phyloP scores from a whole-genome alignment of 2,888 invertebrate genomes.

The Schrankia costaestrigalis region DNA sequence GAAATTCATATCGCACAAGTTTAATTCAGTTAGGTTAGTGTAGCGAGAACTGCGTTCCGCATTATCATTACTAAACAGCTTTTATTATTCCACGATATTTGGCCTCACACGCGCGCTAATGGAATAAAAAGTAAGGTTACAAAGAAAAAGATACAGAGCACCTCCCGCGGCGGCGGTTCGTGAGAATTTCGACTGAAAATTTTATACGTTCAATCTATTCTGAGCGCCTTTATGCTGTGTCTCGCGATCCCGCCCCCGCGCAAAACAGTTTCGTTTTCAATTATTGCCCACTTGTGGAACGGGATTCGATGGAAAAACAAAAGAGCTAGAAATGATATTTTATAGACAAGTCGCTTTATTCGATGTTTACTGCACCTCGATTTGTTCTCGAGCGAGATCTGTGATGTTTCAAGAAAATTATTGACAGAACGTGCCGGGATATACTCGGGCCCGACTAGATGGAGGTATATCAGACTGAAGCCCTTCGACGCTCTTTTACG shows the following conservation, averaged over 20 bases:
- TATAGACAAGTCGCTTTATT: slow-evolving; percentile 74
- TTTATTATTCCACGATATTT: slow-evolving; percentile 79
- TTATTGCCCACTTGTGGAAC: slow-evolving; percentile 81
- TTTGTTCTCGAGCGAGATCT: slow-evolving; percentile 72
- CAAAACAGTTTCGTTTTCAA: slow-evolving; percentile 79
- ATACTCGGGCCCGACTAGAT: slow-evolving; percentile 48
- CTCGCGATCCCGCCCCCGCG: slow-evolving; percentile 70
- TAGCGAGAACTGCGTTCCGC: slow-evolving; percentile 63
- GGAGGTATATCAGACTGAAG: slow-evolving; percentile 45
- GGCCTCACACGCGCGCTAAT: slow-evolving; percentile 76
- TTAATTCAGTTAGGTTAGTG: slow-evolving; percentile 70
- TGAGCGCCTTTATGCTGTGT: slow-evolving; percentile 76
- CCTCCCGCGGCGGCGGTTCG: slow-evolving; percentile 74
- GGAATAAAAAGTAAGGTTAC: slow-evolving; percentile 81
- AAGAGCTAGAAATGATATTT: slow-evolving; percentile 77
- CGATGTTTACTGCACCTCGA: slow-evolving; percentile 76
- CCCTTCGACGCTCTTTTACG: slow-evolving; percentile 44
- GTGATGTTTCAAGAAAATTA: slow-evolving; percentile 76
- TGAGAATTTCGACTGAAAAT: slow-evolving; percentile 79
- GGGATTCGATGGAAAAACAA: slow-evolving; percentile 74
- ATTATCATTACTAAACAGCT: slow-evolving; percentile 79
- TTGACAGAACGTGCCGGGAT: slow-evolving; percentile 75
- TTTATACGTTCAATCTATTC: slow-evolving; percentile 81
- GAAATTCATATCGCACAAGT: slow-evolving; percentile 59
- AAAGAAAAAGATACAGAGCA: slow-evolving; percentile 78